Base-by-base conservation (phyloP, 2,888 invertebrate genomes). In the Exephanes ischioxanthus region DNA sequence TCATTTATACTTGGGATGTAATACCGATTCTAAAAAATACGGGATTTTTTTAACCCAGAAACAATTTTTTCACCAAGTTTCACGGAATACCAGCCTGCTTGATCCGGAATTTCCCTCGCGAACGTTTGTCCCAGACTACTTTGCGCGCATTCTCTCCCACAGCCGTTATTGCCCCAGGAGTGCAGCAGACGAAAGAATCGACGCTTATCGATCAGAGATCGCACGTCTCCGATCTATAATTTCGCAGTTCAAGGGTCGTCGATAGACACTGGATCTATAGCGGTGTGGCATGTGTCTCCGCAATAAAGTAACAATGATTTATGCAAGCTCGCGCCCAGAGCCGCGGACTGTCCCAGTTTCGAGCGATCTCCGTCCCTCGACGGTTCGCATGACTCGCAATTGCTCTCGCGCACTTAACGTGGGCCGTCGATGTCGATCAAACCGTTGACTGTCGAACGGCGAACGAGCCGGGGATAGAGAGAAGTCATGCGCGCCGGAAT, bases 341-440 rank as follows among this genome's bases (percentile, higher is more conserved):
- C 68, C 51, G 51, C 26, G 53, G 48, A 73, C 66, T 66, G 80
- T 80, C 76, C 84, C 66, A 75, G 53, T 84, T 84, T 58, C 80
- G 53, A 75, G 48, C 58, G 83, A 53, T 45, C 68, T 41, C 45
- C 53, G 53, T 63, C 66, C 75, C 63, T 58, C 22, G 9, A 22
- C 9, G 58, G 30, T 73, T 58, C 67, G 72, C 79, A 80, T 77
- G 83, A 83, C 78, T 83, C 78, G 78, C 79, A 51, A 73, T 26
- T 51, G 72, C 79, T 71, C 84, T 58, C 70, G 51, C 45, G 79
- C 45, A 48, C 63, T 71, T 55, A 53, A 82, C 61, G 83, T 83
- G 84, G 84, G 84, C 76, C 71, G 84, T 76, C 55, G 76, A 84
- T 80, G 84, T 84, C 84, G 84, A 80, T 80, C 84, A 75, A 71